Percentiles rank a stretch among this genome's conserved stretches.
These are phyloP conservation scores for Tetragonula carbonaria DNA, from an alignment of 2,888 invertebrate species.

Conservation along the genomic window DNA sequence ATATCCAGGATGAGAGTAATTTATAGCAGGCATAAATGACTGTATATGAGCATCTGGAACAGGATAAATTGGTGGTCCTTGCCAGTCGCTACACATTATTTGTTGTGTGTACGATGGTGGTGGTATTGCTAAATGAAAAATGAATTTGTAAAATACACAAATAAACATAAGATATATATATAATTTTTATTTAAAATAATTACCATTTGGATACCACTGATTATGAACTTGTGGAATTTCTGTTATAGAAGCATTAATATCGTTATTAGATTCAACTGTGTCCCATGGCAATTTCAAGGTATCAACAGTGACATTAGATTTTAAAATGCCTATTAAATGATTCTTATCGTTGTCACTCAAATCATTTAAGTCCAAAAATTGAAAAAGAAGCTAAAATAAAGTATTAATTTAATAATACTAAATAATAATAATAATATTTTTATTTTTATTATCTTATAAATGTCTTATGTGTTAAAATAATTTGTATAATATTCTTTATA, in stretches of 20 bases:
- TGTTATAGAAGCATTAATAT: slow-evolving; percentile 58
- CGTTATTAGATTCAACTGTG: slow-evolving; percentile 71
- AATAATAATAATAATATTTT: too few species aligned
- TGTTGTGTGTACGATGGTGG: slow-evolving; percentile 67
- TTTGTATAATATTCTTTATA: neutral
- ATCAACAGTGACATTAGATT: slow-evolving; percentile 67
- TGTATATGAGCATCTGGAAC: slow-evolving; percentile 89
- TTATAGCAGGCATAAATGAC: slow-evolving; percentile 85
- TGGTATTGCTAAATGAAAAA: slow-evolving; percentile 62
- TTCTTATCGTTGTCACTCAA: slow-evolving; percentile 74
- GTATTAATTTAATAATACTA: neutral
- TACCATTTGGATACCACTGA: slow-evolving; percentile 79
- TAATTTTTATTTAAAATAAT: slow-evolving; percentile 16
- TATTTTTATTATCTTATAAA: neutral
- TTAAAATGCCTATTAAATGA: slow-evolving; percentile 74
- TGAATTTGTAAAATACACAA: slow-evolving; percentile 7
- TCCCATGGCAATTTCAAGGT: slow-evolving; percentile 79
- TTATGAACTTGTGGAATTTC: slow-evolving; percentile 69
- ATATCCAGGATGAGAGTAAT: slow-evolving; percentile 68
- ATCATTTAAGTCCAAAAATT: slow-evolving; percentile 77
- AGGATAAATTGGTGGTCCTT: slow-evolving; percentile 84
- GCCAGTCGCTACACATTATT: slow-evolving; percentile 71
- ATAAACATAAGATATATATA: neutral
- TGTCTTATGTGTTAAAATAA: neutral
- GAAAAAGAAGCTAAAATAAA: slow-evolving; percentile 72